phyloP scores from a whole-genome alignment of 2,113 vertebrate genomes.

The Nansenia antarctica region DNA sequence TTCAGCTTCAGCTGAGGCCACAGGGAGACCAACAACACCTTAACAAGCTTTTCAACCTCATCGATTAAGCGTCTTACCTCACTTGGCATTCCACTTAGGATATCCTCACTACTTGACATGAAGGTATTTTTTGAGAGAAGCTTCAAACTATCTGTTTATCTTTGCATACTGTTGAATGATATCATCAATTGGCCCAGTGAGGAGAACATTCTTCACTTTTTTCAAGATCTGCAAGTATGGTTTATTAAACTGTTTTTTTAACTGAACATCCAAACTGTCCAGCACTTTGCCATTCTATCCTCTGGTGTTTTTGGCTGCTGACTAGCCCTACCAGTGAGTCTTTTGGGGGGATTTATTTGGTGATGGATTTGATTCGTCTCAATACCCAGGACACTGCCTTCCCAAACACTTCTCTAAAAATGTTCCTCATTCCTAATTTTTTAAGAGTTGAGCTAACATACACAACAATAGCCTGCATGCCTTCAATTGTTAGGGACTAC shows the following conservation, averaged over 20 bases:
- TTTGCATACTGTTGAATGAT: not conserved
- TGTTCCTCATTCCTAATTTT: no score
- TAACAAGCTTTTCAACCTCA: no score
- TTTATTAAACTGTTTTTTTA: not conserved
- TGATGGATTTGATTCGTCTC: constrained; percentile 15
- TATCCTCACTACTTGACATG: no score
- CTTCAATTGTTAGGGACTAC: constrained; percentile 17
- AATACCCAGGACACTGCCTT: constrained; percentile 19
- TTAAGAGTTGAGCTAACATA: constrained; percentile 22
- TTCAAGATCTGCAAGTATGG: not conserved
- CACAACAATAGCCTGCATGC: constrained; percentile 12
- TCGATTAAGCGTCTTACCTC: no score
- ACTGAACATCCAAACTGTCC: not conserved
- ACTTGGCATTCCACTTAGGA: no score
- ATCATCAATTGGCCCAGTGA: not conserved
- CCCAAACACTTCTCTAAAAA: constrained; percentile 27
- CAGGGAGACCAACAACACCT: no score
- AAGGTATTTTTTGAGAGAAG: not conserved
- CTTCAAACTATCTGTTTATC: not conserved
- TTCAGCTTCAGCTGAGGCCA: no score
- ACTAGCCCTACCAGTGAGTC: no score
- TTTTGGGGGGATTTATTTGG: no score
- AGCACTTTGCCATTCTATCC: not conserved
- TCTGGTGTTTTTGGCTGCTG: not conserved
- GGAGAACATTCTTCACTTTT: not conserved